Base-by-base conservation (phyloP, 2,113 vertebrate genomes). In the Nansenia antarctica region DNA sequence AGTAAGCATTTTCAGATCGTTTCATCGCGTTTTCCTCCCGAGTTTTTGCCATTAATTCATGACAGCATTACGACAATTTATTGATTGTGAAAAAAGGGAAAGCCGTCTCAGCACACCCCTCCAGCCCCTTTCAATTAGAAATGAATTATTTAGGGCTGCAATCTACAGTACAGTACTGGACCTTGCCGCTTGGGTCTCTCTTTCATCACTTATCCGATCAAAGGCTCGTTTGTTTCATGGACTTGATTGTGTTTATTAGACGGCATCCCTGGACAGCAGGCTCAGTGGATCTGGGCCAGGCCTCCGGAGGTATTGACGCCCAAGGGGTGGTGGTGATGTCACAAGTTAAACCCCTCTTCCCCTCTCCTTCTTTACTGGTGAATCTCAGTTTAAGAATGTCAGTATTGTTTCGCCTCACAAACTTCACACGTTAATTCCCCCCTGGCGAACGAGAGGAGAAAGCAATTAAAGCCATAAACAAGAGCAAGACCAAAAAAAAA, bases 381-480 rank as follows among this genome's bases (percentile, higher is more conserved):
- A 37, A 75, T 47, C 27, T 18, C 53, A 79, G 55, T 22, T 37
- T 62, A 66, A 64, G n/a, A 77, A 59, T 70, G 73, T 75, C 76
- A 67, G 64, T 62, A 70, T 65, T 78, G 72, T 42, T 42, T 42
- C 30, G 18, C 45, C 26, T 30, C 27, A 27, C 27, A 12, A 11
- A 54, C 52, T 26, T 27, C 24, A 27, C 20, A 72, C 47, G 68
- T 79, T 74, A 81, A 58, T 69, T 73, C 70, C 80, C 67, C 52
- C 59, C 27, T 47, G 68, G 60, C 27, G 64, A 77, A 58, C 22
- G 63, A 72, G 70, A 66, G 37, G 69, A 79, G 74, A 57, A 45
- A 74, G 73, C 76, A 86, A 83, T 89, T 83, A 79, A 58, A 81
- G 55, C 37, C 63, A 76, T 72, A 73, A 76, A 80, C 75, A 76